phyloP scores from a whole-genome alignment of 2,797 vertebrate genomes.

The Rousettus madagascariensis region DNA sequence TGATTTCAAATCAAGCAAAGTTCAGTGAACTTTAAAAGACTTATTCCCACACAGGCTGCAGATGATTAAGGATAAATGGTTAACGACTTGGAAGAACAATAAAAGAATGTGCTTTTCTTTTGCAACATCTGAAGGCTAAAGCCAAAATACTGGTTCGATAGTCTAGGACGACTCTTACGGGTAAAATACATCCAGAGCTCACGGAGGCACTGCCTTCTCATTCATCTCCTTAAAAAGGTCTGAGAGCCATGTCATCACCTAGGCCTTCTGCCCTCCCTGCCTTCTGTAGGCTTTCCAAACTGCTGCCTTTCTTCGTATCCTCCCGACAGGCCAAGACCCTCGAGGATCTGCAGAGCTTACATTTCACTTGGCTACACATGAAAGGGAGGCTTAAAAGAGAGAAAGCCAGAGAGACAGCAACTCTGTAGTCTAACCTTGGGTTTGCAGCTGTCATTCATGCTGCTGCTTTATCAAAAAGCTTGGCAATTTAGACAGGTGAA shows the following conservation, averaged over 20 bases:
- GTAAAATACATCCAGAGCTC: background rate
- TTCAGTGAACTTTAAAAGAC: constrained; percentile 67
- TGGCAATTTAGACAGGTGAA: background rate
- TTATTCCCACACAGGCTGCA: constrained; percentile 57
- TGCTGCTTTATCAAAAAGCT: constrained; percentile 71
- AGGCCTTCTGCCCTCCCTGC: background rate
- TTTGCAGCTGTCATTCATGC: constrained; percentile 83
- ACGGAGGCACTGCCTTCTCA: background rate
- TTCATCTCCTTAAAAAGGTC: constrained; percentile 55
- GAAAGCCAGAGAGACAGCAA: constrained; percentile 66
- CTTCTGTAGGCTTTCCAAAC: constrained; percentile 4
- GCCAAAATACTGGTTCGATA: background rate
- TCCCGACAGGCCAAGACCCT: constrained; percentile 63
- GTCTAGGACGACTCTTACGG: background rate
- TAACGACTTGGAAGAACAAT: constrained; percentile 44
- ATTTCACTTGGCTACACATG: constrained; percentile 87
- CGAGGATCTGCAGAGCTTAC: constrained; percentile 69
- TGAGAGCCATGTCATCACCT: accelerated
- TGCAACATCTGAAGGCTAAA: constrained; percentile 22
- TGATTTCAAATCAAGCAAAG: constrained; percentile 76
- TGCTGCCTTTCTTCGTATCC: constrained; percentile 53
- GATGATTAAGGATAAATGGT: constrained; percentile 54
- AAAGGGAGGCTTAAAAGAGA: constrained; percentile 80
- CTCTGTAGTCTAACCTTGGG: constrained; percentile 79
- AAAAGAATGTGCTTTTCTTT: constrained; percentile 64